Conservation (phyloP, 2,113 vertebrate genomes). For the Rhizomys pruinosus region DNA sequence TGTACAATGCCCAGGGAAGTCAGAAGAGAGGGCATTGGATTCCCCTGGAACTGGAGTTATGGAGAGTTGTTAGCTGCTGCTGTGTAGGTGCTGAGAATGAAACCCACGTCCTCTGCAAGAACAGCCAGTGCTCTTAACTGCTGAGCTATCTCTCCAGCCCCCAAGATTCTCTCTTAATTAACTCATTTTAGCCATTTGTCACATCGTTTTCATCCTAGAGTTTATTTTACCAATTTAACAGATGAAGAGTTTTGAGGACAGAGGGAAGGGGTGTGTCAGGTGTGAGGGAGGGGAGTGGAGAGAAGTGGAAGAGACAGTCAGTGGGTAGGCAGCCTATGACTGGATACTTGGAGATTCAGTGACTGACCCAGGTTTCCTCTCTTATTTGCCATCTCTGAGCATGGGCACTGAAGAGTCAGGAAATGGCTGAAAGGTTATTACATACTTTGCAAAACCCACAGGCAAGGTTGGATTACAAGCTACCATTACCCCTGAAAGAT, state of each 20-base stretch:
- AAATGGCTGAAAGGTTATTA: neutral
- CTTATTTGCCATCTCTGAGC: neutral
- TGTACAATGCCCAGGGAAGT: no score
- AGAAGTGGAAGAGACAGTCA: neutral
- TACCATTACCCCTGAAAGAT: slow-evolving; percentile 27
- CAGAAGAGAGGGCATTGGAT: no score
- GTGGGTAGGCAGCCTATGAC: neutral
- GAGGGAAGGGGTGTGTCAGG: neutral
- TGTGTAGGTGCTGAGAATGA: no score
- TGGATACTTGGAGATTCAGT: neutral
- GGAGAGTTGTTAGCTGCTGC: no score
- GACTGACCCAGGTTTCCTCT: neutral
- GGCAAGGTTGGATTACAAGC: neutral
- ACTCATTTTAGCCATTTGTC: neutral
- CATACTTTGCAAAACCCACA: neutral
- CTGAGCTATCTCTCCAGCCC: no score
- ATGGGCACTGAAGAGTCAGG: neutral
- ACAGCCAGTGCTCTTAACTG: no score
- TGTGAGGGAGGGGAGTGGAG: neutral
- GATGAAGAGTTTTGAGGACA: neutral
- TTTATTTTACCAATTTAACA: slow-evolving; percentile 3
- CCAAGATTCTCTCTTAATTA: neutral
- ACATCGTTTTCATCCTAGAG: neutral
- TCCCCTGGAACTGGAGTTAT: no score
- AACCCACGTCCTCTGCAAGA: no score